These are phyloP conservation scores for Yponomeuta sedellus DNA, from an alignment of 2,888 invertebrate species.

Conservation along the genomic window DNA sequence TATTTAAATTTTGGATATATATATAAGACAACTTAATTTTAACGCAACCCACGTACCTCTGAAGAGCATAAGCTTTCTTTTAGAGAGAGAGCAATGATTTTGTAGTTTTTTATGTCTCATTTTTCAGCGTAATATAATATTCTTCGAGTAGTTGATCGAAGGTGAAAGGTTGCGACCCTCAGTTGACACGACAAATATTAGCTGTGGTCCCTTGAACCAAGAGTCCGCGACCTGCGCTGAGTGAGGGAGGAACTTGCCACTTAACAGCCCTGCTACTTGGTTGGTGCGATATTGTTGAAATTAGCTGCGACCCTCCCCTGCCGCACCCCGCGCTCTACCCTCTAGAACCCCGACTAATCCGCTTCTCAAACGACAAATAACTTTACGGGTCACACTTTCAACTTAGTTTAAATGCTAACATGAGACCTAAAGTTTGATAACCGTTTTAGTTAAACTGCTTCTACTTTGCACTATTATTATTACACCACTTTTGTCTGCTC, in stretches of 20 bases:
- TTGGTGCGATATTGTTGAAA: conserved; percentile 3
- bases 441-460: neutral
- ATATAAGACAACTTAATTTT: too few species aligned
- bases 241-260: neutral
- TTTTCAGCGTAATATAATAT: too few species aligned
- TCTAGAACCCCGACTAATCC: neutral
- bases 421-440: neutral
- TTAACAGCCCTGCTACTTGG: neutral
- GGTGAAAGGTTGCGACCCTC: neutral
- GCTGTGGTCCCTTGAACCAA: neutral
- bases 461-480: neutral
- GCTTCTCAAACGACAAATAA: neutral
- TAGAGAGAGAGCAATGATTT: too few species aligned
- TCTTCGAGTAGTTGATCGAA: too few species aligned
- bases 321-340: neutral
- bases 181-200: neutral
- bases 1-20: too few species aligned
- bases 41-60: too few species aligned
- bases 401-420: conserved; percentile 2
- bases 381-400: neutral
- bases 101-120: too few species aligned
- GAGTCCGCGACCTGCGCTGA: neutral
- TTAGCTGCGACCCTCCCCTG: neutral
- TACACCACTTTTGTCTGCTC: neutral
- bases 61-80: too few species aligned